These are phyloP conservation scores for Anthoscopus minutus DNA, from an alignment of 2,113 vertebrate species.

Conservation along the genomic window DNA sequence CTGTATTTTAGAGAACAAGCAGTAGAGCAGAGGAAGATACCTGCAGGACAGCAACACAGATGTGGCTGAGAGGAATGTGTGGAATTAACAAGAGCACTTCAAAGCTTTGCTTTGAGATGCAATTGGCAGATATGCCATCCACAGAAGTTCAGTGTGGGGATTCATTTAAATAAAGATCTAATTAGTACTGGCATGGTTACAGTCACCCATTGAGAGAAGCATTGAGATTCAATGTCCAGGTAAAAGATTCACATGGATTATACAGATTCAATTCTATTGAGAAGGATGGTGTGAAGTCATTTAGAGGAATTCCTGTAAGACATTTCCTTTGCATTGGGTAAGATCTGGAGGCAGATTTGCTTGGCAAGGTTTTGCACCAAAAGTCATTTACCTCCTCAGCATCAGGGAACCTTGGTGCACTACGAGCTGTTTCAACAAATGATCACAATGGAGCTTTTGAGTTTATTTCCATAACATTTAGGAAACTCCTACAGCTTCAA, in stretches of 20 bases:
- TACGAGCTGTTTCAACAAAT: conserved; percentile 17
- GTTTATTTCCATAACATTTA: not conserved
- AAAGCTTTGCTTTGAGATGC: not conserved
- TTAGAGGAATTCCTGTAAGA: not conserved
- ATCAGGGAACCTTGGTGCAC: not conserved
- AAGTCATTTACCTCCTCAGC: not conserved
- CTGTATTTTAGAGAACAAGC: not conserved
- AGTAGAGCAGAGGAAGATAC: not conserved
- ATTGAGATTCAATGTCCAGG: not conserved
- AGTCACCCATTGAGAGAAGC: not conserved
- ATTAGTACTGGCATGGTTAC: not conserved
- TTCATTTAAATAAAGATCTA: not conserved
- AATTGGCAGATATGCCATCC: not conserved
- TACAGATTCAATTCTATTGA: not conserved
- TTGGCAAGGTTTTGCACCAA: not conserved
- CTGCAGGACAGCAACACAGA: not conserved
- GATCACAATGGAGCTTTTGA: conserved; percentile 17
- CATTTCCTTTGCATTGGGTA: not conserved
- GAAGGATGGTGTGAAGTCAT: not conserved
- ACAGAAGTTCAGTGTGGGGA: not conserved
- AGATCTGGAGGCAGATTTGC: not conserved
- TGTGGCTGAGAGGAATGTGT: not conserved
- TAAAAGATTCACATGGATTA: not conserved
- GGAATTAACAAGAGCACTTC: not conserved
- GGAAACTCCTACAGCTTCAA: not conserved